Base-by-base conservation (phyloP, 2,888 invertebrate genomes). In the Trilocha varians region DNA sequence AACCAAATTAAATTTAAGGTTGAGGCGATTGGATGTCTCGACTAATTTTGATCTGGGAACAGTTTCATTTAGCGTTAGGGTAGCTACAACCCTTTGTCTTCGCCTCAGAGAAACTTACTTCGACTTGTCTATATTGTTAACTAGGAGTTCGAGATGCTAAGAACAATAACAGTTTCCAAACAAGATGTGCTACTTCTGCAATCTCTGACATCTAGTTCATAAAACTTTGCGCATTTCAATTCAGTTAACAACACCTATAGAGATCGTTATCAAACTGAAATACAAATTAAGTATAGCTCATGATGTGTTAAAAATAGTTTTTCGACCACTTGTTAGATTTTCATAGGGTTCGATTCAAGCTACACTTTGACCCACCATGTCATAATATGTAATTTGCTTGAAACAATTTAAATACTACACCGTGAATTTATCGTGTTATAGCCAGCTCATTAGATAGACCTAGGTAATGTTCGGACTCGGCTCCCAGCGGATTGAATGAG, bases 21-120 rank as follows among this genome's bases (percentile, higher is more conserved):
- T 34, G 45, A 57, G 53, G 49, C 52, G 55, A 51, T 60, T 52
- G 46, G 51, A 42, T 48, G 49, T 46, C 49, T 40, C 39, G 45
- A 55, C 49, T 52, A 63, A 60, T 62, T 57, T 49, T 50, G 48
- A 58, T 61, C 49, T 50, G 55, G 54, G 53, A 59, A 59, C 55
- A 59, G 58, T 49, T 65, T 61, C 49, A 56, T 56, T n/a, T 63
- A 55, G 53, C 45, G 48, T 48, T 44, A 41, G 46, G 50, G 49
- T 54, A 49, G 39, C 43, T 47, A 45, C 45, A 46, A 45, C 44
- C 57, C 53, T 60, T 57, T 51, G 49, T 56, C 52, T 48, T 50
- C 48, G 53, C 51, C 50, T 36, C 34, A 43, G 39, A 39, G 37
- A 47, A 49, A 47, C 45, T 49, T 36, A 16, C n/a, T 37, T 41